These are phyloP conservation scores for Ricordea florida DNA, from an alignment of 92 coral and sea anemone species.

Conservation along the genomic window DNA sequence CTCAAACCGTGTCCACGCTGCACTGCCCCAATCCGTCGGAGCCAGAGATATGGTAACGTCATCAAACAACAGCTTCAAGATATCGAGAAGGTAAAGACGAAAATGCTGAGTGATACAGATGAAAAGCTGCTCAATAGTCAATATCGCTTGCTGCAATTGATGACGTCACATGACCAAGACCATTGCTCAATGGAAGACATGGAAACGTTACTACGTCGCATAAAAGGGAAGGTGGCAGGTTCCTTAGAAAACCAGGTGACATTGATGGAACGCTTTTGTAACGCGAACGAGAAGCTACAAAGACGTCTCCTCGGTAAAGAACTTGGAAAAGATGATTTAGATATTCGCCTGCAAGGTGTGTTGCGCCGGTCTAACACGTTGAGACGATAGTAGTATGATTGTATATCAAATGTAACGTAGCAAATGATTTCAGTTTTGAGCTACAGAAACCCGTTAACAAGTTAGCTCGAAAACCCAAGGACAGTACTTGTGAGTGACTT, in stretches of 20 bases:
- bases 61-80: slow-evolving; percentile 62
- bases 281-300: neutral
- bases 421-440: too few species aligned
- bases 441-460: too few species aligned
- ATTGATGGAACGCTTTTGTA: neutral
- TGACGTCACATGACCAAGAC: too few species aligned
- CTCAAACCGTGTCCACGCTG: slow-evolving; percentile 84
- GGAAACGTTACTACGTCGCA: neutral
- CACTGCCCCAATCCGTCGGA: slow-evolving; percentile 59
- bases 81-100: slow-evolving; percentile 59
- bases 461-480: too few species aligned
- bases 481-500: too few species aligned
- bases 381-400: too few species aligned
- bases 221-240: neutral
- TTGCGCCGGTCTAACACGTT: too few species aligned
- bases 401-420: too few species aligned
- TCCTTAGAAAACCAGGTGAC: neutral
- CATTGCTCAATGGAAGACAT: neutral
- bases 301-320: too few species aligned
- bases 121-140: neutral
- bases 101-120: neutral
- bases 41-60: slow-evolving; percentile 77
- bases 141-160: neutral
- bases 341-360: too few species aligned
- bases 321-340: too few species aligned